Evolutionary conservation across 2,888 invertebrate species (phyloP), one percentile per base, ranked within the genome.

Genomic region (Oxyteleia sp.): DNA sequence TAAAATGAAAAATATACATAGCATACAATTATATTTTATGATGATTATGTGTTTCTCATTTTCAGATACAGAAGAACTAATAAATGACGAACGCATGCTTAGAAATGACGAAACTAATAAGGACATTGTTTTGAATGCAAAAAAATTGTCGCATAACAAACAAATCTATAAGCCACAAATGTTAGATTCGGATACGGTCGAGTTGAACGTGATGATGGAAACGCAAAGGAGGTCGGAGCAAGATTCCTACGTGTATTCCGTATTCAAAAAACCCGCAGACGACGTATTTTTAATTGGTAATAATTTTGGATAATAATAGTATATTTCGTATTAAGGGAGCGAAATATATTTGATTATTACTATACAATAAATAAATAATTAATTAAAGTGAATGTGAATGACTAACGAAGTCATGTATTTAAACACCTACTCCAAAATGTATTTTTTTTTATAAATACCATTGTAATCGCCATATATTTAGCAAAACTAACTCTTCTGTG

Each of bases 251-350:
- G 80, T 91, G 2, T 86, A 90, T 2, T 87, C 92, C n/a, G 84
- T 92, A 0, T 87, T 86, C 55, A 88, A 89, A 35, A 81, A 88
- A 59, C 89, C 90, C 61, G 90, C 90, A 57, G 93, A 93, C 76
- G 93, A 93, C 78, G 89, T 93, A 63, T 94, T 93, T 84, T 93
- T 93, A 79, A 92, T 93, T 53, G 93, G 94, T 94, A 86, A 88
- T 23, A 41, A 15, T 29, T 3, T n/a, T 35, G 43, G 20, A 26
- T 26, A 16, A 45, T 49, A 11, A 20, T 13, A 41, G 35, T 8
- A n/a, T n/a, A n/a, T n/a, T n/a, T n/a, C n/a, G n/a, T n/a, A n/a
- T n/a, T n/a, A n/a, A n/a, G n/a, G n/a, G n/a, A n/a, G n/a, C n/a
- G n/a, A n/a, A n/a, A n/a, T n/a, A n/a, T n/a, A n/a, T n/a, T n/a